phyloP scores from a whole-genome alignment of 2,113 vertebrate species.

The human region DNA sequence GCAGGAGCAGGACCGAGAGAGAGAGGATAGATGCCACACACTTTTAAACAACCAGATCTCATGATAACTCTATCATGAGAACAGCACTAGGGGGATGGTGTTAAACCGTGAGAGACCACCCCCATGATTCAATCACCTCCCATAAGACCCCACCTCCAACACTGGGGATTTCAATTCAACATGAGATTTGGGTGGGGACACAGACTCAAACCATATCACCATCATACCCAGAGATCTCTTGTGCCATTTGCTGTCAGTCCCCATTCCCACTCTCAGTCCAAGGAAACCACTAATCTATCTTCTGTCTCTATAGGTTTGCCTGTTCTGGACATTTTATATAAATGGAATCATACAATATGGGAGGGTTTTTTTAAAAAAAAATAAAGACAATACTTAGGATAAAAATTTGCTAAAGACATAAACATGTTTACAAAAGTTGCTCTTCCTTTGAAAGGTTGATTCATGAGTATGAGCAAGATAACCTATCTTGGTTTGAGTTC shows the following conservation, averaged over 20 bases:
- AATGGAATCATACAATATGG: neutral
- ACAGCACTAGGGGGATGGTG: too few relatives aligned
- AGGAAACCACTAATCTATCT: slow-evolving; percentile 25
- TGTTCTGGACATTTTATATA: neutral
- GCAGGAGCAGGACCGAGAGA: too few relatives aligned
- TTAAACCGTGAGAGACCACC: too few relatives aligned
- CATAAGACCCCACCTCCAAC: too few relatives aligned
- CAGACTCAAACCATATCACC: too few relatives aligned
- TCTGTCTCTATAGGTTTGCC: neutral
- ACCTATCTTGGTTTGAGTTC: neutral
- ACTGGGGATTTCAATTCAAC: too few relatives aligned
- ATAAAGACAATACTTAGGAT: neutral
- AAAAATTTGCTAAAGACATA: neutral
- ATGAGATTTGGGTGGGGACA: too few relatives aligned
- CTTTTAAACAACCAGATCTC: too few relatives aligned
- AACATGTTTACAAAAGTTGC: slow-evolving; percentile 10
- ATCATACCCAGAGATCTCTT: neutral
- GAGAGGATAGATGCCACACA: too few relatives aligned
- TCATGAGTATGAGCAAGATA: slow-evolving; percentile 43
- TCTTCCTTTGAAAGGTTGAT: slow-evolving; percentile 68
- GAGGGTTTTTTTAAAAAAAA: neutral
- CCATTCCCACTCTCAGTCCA: neutral
- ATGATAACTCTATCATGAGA: too few relatives aligned
- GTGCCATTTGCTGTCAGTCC: neutral
- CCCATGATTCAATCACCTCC: too few relatives aligned